Evolutionary conservation across 2,113 vertebrate species (phyloP), one percentile per base, ranked within the genome.

Genomic region (Mystacornis crossleyi): DNA sequence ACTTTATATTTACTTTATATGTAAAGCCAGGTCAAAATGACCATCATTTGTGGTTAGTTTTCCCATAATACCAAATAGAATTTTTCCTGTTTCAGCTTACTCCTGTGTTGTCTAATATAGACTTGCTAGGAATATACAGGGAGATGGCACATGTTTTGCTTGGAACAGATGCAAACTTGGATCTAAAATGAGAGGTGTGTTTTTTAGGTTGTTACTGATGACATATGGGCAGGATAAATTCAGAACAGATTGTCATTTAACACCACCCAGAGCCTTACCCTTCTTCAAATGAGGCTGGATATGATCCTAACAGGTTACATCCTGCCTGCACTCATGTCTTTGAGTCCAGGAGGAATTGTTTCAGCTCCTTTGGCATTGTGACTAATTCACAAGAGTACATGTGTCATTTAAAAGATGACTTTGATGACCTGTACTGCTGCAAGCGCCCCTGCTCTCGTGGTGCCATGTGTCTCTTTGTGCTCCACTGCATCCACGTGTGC

Each of bases 171-270:
- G 92, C 82, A 94, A 92, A 93, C 88, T 92, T 89, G 92, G 79
- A 83, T 96, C 96, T 97, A 95, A 96, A 97, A 94, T 0, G 75
- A 96, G 96, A 96, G 82, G 80, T 94, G 92, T 95, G 82, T 92
- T 94, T 94, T 94, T 21, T 90, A 81, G 95, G 92, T 96, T 92
- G 93, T 48, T 96, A 19, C 90, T 95, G 93, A 40, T 94, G 85
- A 64, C 95, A 96, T 96, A 96, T 93, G 95, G 96, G 82, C 55
- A 71, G 67, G 92, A 95, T 79, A 95, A 96, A 96, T 96, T 90
- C 90, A 94, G 96, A 90, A 60, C 96, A 94, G 88, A 92, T 88
- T 96, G 87, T 88, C 93, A 48, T 90, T 94, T 96, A 93, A 29
- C 95, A 90, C 92, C 85, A 88, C 47, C 60, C 36, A 83, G 85